Percentiles rank a stretch among this genome's conserved stretches.
Evolutionary conservation across 2,888 invertebrate species (phyloP).

Genomic region (Callosobruchus maculatus): DNA sequence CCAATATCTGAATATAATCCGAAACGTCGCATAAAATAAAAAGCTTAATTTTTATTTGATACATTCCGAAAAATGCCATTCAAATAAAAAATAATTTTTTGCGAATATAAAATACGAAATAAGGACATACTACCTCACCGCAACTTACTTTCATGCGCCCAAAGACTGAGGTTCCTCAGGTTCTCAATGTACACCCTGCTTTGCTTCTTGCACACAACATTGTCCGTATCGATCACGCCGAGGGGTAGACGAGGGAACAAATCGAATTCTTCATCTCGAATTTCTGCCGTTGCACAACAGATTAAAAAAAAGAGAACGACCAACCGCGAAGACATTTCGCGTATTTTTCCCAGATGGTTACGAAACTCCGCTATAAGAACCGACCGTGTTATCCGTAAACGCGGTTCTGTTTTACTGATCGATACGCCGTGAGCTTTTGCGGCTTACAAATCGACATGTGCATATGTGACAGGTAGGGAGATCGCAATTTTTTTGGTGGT

Average conservation of each 20-base stretch:
- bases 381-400: not conserved
- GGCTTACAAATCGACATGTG: not conserved
- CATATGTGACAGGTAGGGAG: not conserved
- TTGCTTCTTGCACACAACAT: slow-evolving; percentile 34
- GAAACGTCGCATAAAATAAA: too few species aligned
- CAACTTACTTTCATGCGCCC: slow-evolving; percentile 57
- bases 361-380: not conserved
- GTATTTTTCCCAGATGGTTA: not conserved
- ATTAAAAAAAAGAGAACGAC: not conserved
- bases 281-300: slow-evolving; percentile 9
- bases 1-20: too few species aligned
- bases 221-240: slow-evolving; percentile 28
- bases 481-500: not conserved
- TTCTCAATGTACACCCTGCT: slow-evolving; percentile 32
- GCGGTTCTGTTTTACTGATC: not conserved
- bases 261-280: slow-evolving; percentile 12
- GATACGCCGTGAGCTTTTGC: not conserved
- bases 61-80: too few species aligned
- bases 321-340: not conserved
- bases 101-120: too few species aligned
- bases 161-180: slow-evolving; percentile 55
- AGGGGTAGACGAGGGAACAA: slow-evolving; percentile 35
- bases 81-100: too few species aligned
- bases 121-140: too few species aligned
- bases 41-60: too few species aligned